A percentile compares a stretch with the other conserved stretches of the same genome.
These are phyloP conservation scores for Zelostemma sp. DNA, from an alignment of 1,140 invertebrate species.

Conservation along the genomic window DNA sequence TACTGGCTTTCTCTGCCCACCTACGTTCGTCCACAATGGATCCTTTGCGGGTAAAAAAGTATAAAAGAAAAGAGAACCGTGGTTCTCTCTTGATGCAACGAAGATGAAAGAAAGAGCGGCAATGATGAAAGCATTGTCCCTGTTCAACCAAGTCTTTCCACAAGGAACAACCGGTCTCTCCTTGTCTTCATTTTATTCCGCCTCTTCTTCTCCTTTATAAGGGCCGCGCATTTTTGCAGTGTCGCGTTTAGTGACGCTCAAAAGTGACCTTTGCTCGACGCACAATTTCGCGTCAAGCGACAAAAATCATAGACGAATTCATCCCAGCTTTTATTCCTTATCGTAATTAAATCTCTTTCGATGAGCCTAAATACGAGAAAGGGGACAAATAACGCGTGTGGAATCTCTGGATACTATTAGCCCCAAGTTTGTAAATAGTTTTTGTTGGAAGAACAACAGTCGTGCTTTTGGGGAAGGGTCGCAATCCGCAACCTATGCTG, in stretches of 20 bases:
- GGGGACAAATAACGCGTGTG: not conserved
- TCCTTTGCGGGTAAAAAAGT: constrained; percentile 62
- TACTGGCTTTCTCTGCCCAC: constrained; percentile 59
- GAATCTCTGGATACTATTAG: constrained; percentile 22
- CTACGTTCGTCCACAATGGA: constrained; percentile 65
- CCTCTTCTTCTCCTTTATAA: constrained; percentile 11
- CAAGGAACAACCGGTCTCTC: constrained; percentile 44
- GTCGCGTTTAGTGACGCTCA: constrained; percentile 24
- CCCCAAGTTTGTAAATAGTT: constrained; percentile 32
- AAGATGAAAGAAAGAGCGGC: constrained; percentile 66
- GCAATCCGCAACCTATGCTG: constrained; percentile 34
- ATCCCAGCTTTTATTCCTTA: too few species aligned
- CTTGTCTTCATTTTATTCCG: constrained; percentile 22
- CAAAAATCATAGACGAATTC: not conserved
- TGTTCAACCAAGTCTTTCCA: constrained; percentile 51
- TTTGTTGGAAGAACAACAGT: constrained; percentile 43
- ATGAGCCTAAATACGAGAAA: too few species aligned
- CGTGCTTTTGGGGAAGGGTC: constrained; percentile 48
- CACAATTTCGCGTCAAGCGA: not conserved
- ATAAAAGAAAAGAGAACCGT: constrained; percentile 52
- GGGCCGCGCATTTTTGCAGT: constrained; percentile 18
- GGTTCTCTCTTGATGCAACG: constrained; percentile 22
- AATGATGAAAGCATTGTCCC: constrained; percentile 71
- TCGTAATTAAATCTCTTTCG: too few species aligned
- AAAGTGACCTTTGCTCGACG: constrained; percentile 21